These are phyloP conservation scores for Clanis bilineata DNA, from an alignment of 2,888 invertebrate species.

Conservation along the genomic window DNA sequence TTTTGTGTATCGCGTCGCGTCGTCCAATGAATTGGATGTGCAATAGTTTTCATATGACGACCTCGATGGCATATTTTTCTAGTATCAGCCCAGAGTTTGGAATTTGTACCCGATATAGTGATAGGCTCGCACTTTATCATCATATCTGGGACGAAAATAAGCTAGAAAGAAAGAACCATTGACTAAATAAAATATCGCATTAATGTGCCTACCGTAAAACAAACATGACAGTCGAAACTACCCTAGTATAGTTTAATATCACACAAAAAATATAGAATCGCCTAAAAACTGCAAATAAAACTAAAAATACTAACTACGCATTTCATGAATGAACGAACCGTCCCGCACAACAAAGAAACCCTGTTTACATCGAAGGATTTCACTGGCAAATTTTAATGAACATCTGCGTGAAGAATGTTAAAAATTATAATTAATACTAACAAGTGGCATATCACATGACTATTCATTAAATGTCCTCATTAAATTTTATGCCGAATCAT, in stretches of 20 bases:
- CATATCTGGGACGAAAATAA: too few species aligned
- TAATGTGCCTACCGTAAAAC: too few species aligned
- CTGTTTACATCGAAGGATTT: slow-evolving; percentile 8
- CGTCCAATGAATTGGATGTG: not conserved
- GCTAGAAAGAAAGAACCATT: not conserved
- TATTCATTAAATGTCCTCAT: too few species aligned
- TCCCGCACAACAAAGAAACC: slow-evolving; percentile 9
- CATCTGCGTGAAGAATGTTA: not conserved
- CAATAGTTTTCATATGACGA: not conserved
- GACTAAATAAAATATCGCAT: too few species aligned
- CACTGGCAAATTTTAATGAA: slow-evolving; percentile 13
- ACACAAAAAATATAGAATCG: too few species aligned
- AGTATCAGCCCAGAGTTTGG: too few species aligned
- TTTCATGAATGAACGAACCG: not conserved
- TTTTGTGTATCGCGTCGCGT: slow-evolving; percentile 7
- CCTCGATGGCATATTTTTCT: too few species aligned
- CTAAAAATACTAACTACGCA: not conserved
- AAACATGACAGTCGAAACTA: not conserved
- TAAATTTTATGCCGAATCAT: too few species aligned
- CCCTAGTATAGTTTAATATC: not conserved
- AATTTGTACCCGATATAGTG: not conserved
- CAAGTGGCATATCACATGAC: not conserved
- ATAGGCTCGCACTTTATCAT: too few species aligned
- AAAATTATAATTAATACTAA: not conserved
- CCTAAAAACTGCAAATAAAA: not conserved